Conservation (phyloP, 2,113 vertebrate species). For the Gavia stellata region DNA sequence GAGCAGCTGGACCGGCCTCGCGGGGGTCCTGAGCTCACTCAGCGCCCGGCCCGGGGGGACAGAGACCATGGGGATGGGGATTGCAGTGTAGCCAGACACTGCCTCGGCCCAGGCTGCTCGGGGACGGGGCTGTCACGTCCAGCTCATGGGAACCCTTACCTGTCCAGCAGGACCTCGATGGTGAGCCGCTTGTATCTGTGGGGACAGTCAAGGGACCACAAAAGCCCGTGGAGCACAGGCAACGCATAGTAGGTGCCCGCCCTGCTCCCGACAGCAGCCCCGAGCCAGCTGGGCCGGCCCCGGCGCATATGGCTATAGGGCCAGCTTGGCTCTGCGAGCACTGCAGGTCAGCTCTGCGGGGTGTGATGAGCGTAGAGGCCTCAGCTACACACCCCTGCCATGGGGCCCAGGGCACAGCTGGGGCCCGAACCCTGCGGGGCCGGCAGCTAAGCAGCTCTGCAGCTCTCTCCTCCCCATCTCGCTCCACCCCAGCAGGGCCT, state of each 20-base stretch:
- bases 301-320: fast-evolving
- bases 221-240: fast-evolving
- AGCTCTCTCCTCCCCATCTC: neutral
- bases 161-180: conserved; percentile 86
- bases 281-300: neutral
- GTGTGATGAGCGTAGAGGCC: neutral
- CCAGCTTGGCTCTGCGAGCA: neutral
- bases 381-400: neutral
- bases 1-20: fast-evolving
- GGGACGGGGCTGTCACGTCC: neutral
- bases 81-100: fast-evolving
- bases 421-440: fast-evolving
- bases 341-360: neutral
- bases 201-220: conserved; percentile 48
- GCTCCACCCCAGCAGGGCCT: neutral
- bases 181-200: conserved; percentile 91
- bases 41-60: neutral
- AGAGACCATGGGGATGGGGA: neutral
- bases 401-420: neutral
- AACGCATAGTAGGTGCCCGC: fast-evolving
- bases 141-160: conserved; percentile 45
- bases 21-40: fast-evolving
- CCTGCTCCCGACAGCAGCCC: neutral
- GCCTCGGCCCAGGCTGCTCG: neutral
- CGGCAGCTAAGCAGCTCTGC: too few relatives aligned